Evolutionary conservation across 2,113 vertebrate species (phyloP).

Genomic region (Chlorodrepanis virens): DNA sequence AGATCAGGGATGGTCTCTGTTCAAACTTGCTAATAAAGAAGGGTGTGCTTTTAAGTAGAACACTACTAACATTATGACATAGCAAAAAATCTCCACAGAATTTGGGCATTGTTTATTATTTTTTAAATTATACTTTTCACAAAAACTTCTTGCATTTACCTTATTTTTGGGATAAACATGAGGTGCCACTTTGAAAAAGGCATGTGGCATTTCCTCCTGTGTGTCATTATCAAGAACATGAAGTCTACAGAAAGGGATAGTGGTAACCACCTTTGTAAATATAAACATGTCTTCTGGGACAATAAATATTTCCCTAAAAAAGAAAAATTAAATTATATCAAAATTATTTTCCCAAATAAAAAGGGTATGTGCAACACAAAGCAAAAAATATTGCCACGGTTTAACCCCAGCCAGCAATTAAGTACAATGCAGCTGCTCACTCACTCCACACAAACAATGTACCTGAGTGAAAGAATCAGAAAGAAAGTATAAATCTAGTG

Average conservation of each 20-base stretch:
- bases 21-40: neutral
- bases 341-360: neutral
- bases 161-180: conserved; percentile 84
- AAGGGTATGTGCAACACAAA: neutral
- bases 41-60: neutral
- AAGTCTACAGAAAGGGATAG: conserved; percentile 75
- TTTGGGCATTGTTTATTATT: neutral
- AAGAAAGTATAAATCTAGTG: neutral
- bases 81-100: neutral
- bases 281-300: conserved; percentile 82
- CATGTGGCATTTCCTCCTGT: conserved; percentile 77
- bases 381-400: neutral
- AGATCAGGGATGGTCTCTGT: neutral
- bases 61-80: neutral
- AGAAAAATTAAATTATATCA: neutral
- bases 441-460: neutral
- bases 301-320: conserved; percentile 85
- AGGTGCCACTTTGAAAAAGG: conserved; percentile 77
- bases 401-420: neutral
- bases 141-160: conserved; percentile 64
- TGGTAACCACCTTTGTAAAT: conserved; percentile 78
- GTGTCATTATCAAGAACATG: conserved; percentile 91
- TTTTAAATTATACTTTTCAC: neutral
- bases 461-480: fast-evolving
- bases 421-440: neutral